phyloP scores from a whole-genome alignment of 2,113 vertebrate genomes.

The Nothocercus julius region DNA sequence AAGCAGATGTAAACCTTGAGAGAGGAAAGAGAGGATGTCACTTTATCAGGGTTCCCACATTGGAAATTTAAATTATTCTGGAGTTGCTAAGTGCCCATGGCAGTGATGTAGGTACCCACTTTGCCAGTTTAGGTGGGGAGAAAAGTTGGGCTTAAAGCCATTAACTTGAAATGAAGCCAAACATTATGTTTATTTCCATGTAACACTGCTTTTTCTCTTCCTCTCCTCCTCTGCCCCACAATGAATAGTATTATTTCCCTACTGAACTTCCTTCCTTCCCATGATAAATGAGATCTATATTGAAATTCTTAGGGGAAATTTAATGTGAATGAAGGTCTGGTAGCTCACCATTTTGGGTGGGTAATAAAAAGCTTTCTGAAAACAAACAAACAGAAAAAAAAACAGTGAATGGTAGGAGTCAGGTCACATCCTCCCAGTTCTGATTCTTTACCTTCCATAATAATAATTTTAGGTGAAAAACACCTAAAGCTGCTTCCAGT shows the following conservation, averaged over 20 bases:
- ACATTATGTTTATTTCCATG: not conserved
- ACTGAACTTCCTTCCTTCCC: not conserved
- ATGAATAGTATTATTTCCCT: not conserved
- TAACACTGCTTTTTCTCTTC: not conserved
- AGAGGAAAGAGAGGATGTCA: not conserved
- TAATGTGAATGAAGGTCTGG: not conserved
- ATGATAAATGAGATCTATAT: not conserved
- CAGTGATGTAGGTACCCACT: not conserved
- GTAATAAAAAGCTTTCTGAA: not conserved
- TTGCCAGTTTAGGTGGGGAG: not conserved
- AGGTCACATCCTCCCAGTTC: not conserved
- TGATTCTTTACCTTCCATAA: not conserved
- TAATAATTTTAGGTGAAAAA: slow-evolving; percentile 54
- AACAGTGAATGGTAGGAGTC: not conserved
- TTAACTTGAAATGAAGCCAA: not conserved
- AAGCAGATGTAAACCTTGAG: not conserved
- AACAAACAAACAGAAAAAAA: not conserved
- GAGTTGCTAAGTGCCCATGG: not conserved
- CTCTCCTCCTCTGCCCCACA: too few species aligned
- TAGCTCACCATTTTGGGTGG: not conserved
- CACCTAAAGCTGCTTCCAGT: slow-evolving; percentile 11
- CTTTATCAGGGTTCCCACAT: not conserved
- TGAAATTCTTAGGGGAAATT: not conserved
- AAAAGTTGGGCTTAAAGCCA: not conserved
- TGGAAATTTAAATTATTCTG: not conserved